A percentile compares a stretch with the other conserved stretches of the same genome.
Evolutionary conservation across 2,888 invertebrate genomes (phyloP).

Genomic region (Ectemnius cavifrons): DNA sequence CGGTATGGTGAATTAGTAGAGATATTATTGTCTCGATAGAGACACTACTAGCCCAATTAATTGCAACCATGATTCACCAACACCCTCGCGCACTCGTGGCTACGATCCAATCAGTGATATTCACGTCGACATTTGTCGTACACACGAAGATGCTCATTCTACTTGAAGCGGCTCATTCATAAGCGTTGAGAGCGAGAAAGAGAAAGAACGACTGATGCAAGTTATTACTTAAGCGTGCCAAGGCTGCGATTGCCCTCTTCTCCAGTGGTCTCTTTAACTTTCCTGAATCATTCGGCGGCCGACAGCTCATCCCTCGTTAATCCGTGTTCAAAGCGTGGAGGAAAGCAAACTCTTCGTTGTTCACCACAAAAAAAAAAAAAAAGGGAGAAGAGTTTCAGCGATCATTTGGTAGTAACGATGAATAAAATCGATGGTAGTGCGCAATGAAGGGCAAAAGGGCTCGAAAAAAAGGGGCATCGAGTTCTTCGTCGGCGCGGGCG

Average conservation of each 20-base stretch:
- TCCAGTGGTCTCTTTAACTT: conserved; percentile 5
- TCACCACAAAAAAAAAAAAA: background rate
- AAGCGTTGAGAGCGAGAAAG: conserved; percentile 25
- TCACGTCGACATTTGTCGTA: no score
- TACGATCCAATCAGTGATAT: no score
- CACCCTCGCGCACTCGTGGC: conserved; percentile 43
- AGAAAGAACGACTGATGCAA: conserved; percentile 42
- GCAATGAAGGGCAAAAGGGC: conserved; percentile 8
- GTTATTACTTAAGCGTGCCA: conserved; percentile 58
- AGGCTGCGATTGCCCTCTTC: conserved; percentile 40
- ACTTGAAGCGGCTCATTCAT: conserved; percentile 38
- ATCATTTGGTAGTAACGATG: no score
- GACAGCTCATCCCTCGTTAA: background rate
- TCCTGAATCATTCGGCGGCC: conserved; percentile 6
- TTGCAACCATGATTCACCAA: conserved; percentile 17
- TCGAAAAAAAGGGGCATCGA: conserved; percentile 32
- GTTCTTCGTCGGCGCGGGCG: background rate
- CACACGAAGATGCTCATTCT: background rate
- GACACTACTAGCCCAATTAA: background rate
- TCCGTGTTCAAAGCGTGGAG: background rate
- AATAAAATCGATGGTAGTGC: no score
- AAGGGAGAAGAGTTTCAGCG: no score
- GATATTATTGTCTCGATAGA: no score
- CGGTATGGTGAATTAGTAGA: no score
- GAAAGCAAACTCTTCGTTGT: background rate